phyloP scores from a whole-genome alignment of 2,888 invertebrate genomes.

The Pogonocherus hispidulus region DNA sequence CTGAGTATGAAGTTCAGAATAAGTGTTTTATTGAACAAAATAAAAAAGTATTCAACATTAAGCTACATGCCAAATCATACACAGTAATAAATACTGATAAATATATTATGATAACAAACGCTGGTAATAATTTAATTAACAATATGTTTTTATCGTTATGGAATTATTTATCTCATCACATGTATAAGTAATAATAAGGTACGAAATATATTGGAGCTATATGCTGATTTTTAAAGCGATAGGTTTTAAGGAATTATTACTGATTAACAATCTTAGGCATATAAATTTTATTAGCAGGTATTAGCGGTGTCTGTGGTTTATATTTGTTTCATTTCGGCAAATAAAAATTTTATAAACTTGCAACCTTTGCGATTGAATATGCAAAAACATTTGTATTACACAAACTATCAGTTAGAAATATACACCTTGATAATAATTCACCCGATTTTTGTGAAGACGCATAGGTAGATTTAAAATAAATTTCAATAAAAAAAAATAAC shows the following conservation, averaged over 20 bases:
- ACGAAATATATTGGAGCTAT: neutral
- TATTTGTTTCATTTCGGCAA: neutral
- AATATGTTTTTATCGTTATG: neutral
- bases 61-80: neutral
- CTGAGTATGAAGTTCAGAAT: no score
- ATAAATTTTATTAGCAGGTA: neutral
- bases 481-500: neutral
- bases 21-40: no score
- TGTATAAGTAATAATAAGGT: neutral
- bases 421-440: no score
- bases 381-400: no score
- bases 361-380: no score
- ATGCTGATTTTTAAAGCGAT: neutral
- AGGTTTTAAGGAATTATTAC: neutral
- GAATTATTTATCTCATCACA: neutral
- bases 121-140: neutral
- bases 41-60: no score
- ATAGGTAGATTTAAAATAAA: neutral
- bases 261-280: neutral
- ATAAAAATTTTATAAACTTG: no score
- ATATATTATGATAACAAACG: neutral
- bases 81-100: constrained; percentile 6
- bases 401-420: no score
- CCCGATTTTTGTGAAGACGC: no score
- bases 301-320: neutral